Evolutionary conservation across 1,140 invertebrate species (phyloP).

Genomic region (Sinonovacula constricta): DNA sequence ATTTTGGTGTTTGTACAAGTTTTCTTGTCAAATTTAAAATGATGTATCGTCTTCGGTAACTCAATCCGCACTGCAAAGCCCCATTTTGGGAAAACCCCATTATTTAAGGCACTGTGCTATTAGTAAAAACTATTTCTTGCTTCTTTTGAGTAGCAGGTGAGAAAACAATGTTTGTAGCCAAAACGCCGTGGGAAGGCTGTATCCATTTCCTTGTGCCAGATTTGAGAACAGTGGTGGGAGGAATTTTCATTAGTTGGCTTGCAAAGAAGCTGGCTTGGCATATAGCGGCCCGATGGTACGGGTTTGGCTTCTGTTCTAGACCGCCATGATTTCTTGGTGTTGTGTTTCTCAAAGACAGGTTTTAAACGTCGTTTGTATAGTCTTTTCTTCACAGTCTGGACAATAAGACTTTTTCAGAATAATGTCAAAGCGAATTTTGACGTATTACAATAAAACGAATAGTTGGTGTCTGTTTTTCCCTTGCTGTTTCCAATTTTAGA

Average conservation of each 20-base stretch:
- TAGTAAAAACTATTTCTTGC: constrained; percentile 41
- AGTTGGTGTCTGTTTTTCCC: no score
- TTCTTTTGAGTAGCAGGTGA: constrained; percentile 47
- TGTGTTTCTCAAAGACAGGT: no score
- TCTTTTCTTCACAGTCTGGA: no score
- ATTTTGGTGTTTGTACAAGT: constrained; percentile 51
- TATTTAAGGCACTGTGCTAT: constrained; percentile 40
- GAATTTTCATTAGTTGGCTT: constrained; percentile 49
- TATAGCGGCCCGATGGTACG: no score
- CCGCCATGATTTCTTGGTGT: no score
- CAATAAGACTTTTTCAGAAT: no score
- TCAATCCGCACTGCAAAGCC: constrained; percentile 43
- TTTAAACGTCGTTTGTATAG: no score
- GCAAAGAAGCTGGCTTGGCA: no score
- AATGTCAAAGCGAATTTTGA: no score
- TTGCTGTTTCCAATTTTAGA: no score
- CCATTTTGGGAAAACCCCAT: constrained; percentile 47
- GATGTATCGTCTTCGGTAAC: constrained; percentile 40
- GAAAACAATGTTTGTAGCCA: constrained; percentile 40
- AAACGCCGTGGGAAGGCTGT: constrained; percentile 44
- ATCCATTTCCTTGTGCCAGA: constrained; percentile 52
- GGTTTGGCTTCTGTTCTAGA: no score
- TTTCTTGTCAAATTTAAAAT: constrained; percentile 53
- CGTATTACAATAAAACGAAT: no score
- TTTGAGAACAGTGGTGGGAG: constrained; percentile 51